phyloP scores from a whole-genome alignment of 92 coral and sea anemone genomes.

The Porites divaricata region DNA sequence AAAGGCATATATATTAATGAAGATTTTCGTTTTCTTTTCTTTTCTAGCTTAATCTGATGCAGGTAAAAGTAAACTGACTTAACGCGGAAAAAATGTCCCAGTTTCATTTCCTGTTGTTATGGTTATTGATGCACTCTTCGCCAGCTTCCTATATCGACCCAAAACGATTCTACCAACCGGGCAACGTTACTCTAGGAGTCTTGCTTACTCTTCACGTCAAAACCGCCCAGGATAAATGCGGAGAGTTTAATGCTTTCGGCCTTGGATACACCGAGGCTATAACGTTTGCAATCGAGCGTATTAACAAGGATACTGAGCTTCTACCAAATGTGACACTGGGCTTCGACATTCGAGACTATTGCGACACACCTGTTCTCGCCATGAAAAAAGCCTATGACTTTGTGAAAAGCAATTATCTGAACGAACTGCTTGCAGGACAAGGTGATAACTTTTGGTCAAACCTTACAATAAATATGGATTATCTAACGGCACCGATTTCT shows the following conservation, averaged over 20 bases:
- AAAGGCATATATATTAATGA: too few relatives aligned
- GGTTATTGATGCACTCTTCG: background rate
- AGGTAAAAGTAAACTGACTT: background rate
- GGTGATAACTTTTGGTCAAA: background rate
- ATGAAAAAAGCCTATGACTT: slow-evolving; percentile 67
- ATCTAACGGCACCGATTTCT: slow-evolving; percentile 66
- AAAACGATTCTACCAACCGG: slow-evolving; percentile 57
- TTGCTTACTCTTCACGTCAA: slow-evolving; percentile 75
- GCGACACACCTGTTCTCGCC: slow-evolving; percentile 78
- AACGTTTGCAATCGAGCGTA: slow-evolving; percentile 59
- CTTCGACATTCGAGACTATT: slow-evolving; percentile 76
- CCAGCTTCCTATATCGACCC: background rate
- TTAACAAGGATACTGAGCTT: slow-evolving; percentile 60
- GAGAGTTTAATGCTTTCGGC: slow-evolving; percentile 78
- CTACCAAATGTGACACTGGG: slow-evolving; percentile 68
- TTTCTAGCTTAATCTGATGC: background rate
- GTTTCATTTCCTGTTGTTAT: slow-evolving; percentile 1
- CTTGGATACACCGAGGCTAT: slow-evolving; percentile 81
- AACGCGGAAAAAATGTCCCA: slow-evolving; percentile 5
- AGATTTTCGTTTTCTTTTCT: background rate
- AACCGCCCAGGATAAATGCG: slow-evolving; percentile 55
- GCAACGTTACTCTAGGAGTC: slow-evolving; percentile 75
- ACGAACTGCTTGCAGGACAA: slow-evolving; percentile 33
- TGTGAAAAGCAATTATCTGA: slow-evolving; percentile 60
- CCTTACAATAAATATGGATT: background rate